Base-by-base conservation (phyloP, 2,113 vertebrate species). In the Lichenostomus cassidix region DNA sequence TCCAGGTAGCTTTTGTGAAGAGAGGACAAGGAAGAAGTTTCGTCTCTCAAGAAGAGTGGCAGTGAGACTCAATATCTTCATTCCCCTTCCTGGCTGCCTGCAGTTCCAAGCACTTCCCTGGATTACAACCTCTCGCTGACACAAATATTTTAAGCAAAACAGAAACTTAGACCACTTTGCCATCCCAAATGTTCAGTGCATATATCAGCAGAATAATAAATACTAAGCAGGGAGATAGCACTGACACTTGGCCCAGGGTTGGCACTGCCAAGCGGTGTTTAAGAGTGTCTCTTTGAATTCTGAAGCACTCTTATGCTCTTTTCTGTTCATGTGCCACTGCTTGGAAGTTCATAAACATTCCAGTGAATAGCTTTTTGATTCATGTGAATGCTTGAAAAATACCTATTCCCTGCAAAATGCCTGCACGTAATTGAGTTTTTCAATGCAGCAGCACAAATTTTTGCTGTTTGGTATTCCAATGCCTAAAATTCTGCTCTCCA, bases 331-430 rank as follows among this genome's bases (percentile, higher is more conserved):
- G 60, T 93, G 44, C 13, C 93, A 87, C 64, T 5, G n/a, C 90
- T 95, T 64, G 93, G 93, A 93, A 96, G 90, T 94, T 96, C 76
- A 94, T 93, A 94, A 96, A 92, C 88, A 92, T 96, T 87, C 83
- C 90, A 71, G 76, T 95, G 94, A 96, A 97, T 90, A 84, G 93
- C 76, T 96, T 97, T 96, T 94, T 92, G 94, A 95, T 97, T 96
- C 90, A 86, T 87, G 85, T 93, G 93, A 96, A 93, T 84, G 83
- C 92, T 95, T 94, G 88, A 94, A 93, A 96, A 96, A 93, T 84
- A 96, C 47, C 83, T 94, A 68, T 92, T 95, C 64, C 91, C 86
- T 87, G 60, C 73, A 95, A 97, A 96, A 96, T 87, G 88, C 76
- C 68, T 91, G 60, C 85, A 93, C 39, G 15, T 95, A 95, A 96